Conservation (phyloP, 2,113 vertebrate genomes). For the Arothron firmamentum region DNA sequence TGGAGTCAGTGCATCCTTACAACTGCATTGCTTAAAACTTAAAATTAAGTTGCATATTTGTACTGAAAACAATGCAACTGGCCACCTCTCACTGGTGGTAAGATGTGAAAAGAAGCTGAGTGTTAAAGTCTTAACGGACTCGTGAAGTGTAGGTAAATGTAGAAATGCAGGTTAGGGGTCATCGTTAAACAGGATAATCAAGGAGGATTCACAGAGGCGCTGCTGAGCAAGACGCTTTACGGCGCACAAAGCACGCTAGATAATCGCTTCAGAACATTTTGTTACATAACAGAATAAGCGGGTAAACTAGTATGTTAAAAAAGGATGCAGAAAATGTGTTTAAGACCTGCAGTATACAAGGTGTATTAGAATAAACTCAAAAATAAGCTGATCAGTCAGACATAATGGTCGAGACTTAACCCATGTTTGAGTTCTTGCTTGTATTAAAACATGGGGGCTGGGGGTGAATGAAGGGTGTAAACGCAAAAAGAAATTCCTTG, state of each 20-base stretch:
- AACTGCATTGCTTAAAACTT: no score
- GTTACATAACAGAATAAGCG: constrained; percentile 58
- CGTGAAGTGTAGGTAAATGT: constrained; percentile 26
- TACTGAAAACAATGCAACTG: background rate
- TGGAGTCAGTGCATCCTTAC: no score
- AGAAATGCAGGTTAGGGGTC: constrained; percentile 37
- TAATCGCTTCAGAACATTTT: constrained; percentile 47
- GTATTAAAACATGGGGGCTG: constrained; percentile 15
- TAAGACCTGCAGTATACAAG: constrained; percentile 3
- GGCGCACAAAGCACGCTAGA: constrained; percentile 31
- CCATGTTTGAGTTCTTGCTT: constrained; percentile 10
- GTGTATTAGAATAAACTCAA: constrained; percentile 22
- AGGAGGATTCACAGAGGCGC: constrained; percentile 13
- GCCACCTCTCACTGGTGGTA: background rate
- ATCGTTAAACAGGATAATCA: constrained; percentile 38
- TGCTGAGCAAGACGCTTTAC: constrained; percentile 41
- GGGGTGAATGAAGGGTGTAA: background rate
- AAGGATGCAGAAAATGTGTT: constrained; percentile 14
- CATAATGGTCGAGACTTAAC: constrained; percentile 20
- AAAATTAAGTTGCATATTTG: background rate
- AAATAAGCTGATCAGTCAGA: constrained; percentile 46
- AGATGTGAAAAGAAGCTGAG: background rate
- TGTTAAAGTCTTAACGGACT: constrained; percentile 15
- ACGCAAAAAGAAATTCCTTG: constrained; percentile 47
- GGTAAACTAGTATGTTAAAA: constrained; percentile 47